Evolutionary conservation across 2,113 vertebrate species (phyloP).

Genomic region (Hyaena hyaena): DNA sequence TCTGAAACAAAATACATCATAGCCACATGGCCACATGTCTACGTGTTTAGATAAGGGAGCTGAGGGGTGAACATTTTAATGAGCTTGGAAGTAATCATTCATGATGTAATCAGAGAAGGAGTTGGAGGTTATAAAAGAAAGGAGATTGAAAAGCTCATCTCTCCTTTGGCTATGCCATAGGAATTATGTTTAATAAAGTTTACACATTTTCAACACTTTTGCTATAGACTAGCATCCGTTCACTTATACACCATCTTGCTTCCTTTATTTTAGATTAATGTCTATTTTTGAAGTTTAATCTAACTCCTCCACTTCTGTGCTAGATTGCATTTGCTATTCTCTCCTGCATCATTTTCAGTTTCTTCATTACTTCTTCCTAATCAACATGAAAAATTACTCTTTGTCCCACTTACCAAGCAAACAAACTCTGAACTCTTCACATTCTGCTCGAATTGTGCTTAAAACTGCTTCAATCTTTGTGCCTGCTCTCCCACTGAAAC

Average conservation of each 20-base stretch:
- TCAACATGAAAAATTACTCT: background rate
- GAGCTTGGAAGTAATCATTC: background rate
- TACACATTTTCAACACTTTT: background rate
- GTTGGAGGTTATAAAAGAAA: background rate
- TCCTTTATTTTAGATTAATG: background rate
- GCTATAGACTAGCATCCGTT: background rate
- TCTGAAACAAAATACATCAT: background rate
- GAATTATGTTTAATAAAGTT: background rate
- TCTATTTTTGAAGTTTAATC: background rate
- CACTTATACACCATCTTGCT: background rate
- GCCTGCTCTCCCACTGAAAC: background rate
- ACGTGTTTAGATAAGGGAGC: background rate
- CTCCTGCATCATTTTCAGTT: background rate
- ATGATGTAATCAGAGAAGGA: background rate
- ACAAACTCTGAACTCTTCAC: background rate
- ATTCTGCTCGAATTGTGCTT: background rate
- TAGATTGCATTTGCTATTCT: background rate
- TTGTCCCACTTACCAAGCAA: background rate
- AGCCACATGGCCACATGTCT: background rate
- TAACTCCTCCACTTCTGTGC: background rate
- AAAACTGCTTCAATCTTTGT: background rate
- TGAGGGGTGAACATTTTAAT: background rate
- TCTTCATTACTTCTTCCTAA: background rate
- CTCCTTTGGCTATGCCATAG: background rate
- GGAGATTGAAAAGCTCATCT: background rate